Conservation (phyloP, 2,797 vertebrate genomes). For the Sorex maritimensis region DNA sequence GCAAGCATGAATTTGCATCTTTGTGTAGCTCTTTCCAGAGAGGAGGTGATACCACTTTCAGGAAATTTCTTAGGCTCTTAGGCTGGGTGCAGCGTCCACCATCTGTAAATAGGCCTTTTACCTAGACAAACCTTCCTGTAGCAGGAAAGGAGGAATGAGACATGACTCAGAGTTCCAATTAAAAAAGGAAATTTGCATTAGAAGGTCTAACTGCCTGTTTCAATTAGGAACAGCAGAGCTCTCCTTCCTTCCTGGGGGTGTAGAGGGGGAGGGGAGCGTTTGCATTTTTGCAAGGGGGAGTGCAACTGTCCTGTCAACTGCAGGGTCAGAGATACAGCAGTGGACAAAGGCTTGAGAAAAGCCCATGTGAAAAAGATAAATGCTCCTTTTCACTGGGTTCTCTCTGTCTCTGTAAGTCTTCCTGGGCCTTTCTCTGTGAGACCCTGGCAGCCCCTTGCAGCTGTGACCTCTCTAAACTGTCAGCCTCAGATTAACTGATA, state of each 20-base stretch:
- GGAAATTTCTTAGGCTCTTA: not conserved
- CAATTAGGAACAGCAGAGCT: slow-evolving; percentile 47
- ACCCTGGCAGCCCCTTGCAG: slow-evolving; percentile 84
- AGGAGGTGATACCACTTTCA: not conserved
- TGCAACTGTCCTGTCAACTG: not conserved
- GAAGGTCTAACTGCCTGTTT: slow-evolving; percentile 53
- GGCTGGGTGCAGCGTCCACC: not conserved
- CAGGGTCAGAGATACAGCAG: not conserved
- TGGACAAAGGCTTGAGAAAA: not conserved
- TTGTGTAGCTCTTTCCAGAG: not conserved
- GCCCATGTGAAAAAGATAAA: not conserved
- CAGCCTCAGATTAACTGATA: slow-evolving; percentile 89
- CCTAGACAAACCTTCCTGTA: slow-evolving; percentile 28
- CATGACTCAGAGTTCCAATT: slow-evolving; percentile 65
- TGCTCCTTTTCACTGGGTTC: not conserved
- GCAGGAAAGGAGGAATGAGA: slow-evolving; percentile 35
- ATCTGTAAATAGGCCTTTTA: not conserved
- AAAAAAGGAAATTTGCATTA: slow-evolving; percentile 62
- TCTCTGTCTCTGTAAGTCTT: not conserved
- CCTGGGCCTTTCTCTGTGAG: slow-evolving; percentile 64
- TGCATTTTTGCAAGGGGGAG: not conserved
- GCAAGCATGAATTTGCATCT: not conserved
- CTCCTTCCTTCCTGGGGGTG: not conserved
- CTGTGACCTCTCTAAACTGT: slow-evolving; percentile 89
- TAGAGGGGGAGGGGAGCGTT: not conserved